Percentiles rank a stretch among this genome's conserved stretches.
phyloP scores from a whole-genome alignment of 2,888 invertebrate genomes.

The Selenia dentaria region DNA sequence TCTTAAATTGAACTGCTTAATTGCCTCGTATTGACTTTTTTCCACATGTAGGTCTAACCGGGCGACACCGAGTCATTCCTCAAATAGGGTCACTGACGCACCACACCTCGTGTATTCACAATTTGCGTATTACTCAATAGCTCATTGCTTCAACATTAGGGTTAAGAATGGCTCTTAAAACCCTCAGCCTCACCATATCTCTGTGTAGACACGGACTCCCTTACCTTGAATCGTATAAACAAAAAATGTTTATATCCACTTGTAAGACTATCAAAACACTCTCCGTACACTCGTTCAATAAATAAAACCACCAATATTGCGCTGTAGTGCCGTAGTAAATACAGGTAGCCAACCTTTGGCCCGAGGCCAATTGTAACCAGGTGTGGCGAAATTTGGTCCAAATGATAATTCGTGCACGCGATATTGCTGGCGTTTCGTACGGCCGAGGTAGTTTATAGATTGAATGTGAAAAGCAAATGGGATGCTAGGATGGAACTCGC shows the following conservation, averaged over 20 bases:
- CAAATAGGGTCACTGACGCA: no score
- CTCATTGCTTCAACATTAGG: no score
- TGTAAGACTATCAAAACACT: not conserved
- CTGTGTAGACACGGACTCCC: no score
- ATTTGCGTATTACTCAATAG: no score
- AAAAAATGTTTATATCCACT: not conserved
- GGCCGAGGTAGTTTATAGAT: not conserved
- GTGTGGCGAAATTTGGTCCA: conserved; percentile 14
- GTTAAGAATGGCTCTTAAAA: no score
- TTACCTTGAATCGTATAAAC: no score
- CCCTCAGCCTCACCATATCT: no score
- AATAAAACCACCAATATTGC: conserved; percentile 6
- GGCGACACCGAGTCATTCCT: no score
- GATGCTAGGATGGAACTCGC: not conserved
- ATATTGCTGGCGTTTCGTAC: conserved; percentile 8
- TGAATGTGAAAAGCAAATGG: conserved; percentile 1
- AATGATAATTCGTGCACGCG: conserved; percentile 17
- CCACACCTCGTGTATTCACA: no score
- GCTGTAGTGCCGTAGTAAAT: conserved; percentile 13
- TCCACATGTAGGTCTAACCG: no score
- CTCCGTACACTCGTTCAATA: conserved; percentile 1
- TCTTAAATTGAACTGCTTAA: no score
- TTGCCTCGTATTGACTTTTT: no score
- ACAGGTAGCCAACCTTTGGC: conserved; percentile 19
- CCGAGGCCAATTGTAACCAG: conserved; percentile 14